These are phyloP conservation scores for Propithecus perrieri DNA, from an alignment of 2,797 vertebrate species.

Conservation along the genomic window DNA sequence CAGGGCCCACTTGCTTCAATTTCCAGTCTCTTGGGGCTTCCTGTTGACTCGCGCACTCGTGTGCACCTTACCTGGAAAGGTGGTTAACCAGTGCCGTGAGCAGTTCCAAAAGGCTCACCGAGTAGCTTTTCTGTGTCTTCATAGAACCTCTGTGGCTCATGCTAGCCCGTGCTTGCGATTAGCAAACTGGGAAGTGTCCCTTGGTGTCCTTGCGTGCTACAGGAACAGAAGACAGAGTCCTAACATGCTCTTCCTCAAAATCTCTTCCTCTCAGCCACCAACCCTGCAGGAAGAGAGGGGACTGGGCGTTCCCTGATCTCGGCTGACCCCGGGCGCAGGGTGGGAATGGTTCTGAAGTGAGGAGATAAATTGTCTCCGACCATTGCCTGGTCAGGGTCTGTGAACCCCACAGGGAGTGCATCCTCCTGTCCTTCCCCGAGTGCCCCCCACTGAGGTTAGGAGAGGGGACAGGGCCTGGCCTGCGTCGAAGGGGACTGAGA, in stretches of 20 bases:
- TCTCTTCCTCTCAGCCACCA: neutral
- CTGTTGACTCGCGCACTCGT: neutral
- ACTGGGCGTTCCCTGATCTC: neutral
- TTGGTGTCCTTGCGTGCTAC: neutral
- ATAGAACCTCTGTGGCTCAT: neutral
- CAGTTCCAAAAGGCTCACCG: neutral
- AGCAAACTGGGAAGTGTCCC: too few species aligned
- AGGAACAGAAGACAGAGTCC: neutral
- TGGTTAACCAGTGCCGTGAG: too few species aligned
- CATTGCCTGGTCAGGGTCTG: neutral
- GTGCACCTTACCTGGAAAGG: neutral
- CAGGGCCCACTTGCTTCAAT: neutral
- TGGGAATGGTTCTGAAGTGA: neutral
- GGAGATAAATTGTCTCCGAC: neutral
- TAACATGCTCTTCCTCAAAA: too few species aligned
- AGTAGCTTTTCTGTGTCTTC: neutral
- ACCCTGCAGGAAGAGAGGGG: neutral
- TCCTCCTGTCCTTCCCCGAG: neutral
- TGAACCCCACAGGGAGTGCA: neutral
- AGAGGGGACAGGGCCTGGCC: neutral
- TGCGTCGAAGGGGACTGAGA: neutral
- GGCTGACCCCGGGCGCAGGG: neutral
- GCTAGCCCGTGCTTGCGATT: neutral
- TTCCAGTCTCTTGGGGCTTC: neutral
- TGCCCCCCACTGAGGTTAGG: accelerated